Evolutionary conservation across 2,888 invertebrate genomes (phyloP).

Genomic region (Opisthograptis luteolata): DNA sequence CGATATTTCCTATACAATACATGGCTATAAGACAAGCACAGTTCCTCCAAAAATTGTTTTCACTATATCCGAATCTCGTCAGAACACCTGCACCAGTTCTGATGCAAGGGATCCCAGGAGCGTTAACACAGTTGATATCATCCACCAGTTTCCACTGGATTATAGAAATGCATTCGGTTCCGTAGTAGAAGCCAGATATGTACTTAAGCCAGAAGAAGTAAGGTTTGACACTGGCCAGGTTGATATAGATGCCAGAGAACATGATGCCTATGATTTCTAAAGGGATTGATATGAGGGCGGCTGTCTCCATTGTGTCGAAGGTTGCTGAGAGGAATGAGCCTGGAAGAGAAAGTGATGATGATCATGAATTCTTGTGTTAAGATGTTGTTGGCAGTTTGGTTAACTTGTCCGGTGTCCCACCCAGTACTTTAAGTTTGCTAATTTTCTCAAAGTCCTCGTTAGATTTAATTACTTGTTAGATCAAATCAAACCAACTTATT

Average conservation of each 20-base stretch:
- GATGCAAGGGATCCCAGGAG: slow-evolving; percentile 84
- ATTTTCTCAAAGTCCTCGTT: too few relatives aligned
- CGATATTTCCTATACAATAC: slow-evolving; percentile 64
- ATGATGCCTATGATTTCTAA: slow-evolving; percentile 87
- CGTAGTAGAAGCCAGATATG: slow-evolving; percentile 88
- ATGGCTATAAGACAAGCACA: slow-evolving; percentile 68
- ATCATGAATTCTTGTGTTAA: too few relatives aligned
- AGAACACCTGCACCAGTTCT: slow-evolving; percentile 85
- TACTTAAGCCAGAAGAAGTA: slow-evolving; percentile 85
- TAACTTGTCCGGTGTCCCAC: too few relatives aligned
- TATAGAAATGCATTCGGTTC: slow-evolving; percentile 88
- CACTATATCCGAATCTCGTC: slow-evolving; percentile 79
- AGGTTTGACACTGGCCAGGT: slow-evolving; percentile 82
- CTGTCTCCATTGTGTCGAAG: slow-evolving; percentile 87
- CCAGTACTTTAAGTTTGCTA: too few relatives aligned
- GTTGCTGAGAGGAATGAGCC: slow-evolving; percentile 87
- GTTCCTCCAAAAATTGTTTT: slow-evolving; percentile 71
- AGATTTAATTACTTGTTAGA: too few relatives aligned
- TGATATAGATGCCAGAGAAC: slow-evolving; percentile 88
- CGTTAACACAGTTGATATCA: slow-evolving; percentile 83
- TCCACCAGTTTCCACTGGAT: slow-evolving; percentile 86
- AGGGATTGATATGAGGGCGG: slow-evolving; percentile 87
- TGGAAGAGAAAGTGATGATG: slow-evolving; percentile 49
- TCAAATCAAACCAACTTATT: too few relatives aligned
- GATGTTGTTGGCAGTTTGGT: too few relatives aligned